A percentile compares a stretch with the other conserved stretches of the same genome.
Conservation (phyloP, 2,888 invertebrate genomes). For the Callosobruchus maculatus region DNA sequence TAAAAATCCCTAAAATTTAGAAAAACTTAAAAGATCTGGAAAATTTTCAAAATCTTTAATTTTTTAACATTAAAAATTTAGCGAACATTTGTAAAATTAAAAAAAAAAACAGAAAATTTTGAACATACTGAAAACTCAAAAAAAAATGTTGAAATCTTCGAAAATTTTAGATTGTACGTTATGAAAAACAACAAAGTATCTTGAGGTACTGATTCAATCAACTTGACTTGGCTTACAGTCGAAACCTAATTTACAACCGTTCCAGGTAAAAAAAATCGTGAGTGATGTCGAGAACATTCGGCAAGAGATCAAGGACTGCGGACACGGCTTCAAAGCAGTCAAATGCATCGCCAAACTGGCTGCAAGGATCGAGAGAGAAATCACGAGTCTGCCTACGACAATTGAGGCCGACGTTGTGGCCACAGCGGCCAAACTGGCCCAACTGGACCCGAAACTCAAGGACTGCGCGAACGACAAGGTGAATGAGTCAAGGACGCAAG, state of each 20-base stretch:
- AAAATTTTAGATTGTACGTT: too few relatives aligned
- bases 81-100: too few relatives aligned
- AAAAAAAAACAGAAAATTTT: too few relatives aligned
- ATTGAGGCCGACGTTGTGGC: constrained; percentile 10
- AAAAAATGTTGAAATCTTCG: too few relatives aligned
- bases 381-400: constrained; percentile 3
- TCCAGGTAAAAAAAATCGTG: constrained; percentile 7
- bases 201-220: too few relatives aligned
- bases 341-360: constrained; percentile 13
- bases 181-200: too few relatives aligned
- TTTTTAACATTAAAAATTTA: too few relatives aligned
- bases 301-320: constrained; percentile 14
- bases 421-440: background rate
- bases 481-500: constrained; percentile 3
- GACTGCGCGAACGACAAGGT: constrained; percentile 8
- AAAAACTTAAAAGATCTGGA: too few relatives aligned
- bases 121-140: too few relatives aligned
- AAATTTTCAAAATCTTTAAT: too few relatives aligned
- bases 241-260: background rate
- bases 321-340: constrained; percentile 7
- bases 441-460: constrained; percentile 7
- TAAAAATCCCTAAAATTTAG: too few relatives aligned
- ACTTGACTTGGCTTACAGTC: too few relatives aligned
- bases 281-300: constrained; percentile 13
- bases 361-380: constrained; percentile 11